These are phyloP conservation scores for Anhinga rufa DNA, from an alignment of 2,113 vertebrate genomes.

Conservation along the genomic window DNA sequence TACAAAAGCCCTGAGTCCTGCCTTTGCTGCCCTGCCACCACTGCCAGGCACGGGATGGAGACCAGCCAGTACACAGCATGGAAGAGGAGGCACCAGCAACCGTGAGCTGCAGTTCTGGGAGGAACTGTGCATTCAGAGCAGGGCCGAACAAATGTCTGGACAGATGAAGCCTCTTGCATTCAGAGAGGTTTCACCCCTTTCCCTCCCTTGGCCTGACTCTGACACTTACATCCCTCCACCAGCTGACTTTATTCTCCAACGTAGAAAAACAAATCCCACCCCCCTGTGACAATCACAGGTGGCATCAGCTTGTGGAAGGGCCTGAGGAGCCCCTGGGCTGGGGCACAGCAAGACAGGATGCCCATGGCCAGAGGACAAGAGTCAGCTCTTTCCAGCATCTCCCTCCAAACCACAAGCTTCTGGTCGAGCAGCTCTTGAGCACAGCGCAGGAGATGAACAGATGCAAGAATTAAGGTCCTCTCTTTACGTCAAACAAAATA, in stretches of 20 bases:
- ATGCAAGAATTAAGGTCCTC: background rate
- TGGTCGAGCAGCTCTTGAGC: background rate
- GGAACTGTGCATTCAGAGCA: background rate
- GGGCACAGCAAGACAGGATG: background rate
- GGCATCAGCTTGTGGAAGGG: background rate
- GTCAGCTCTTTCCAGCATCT: background rate
- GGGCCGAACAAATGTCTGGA: rapidly evolving
- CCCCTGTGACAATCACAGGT: rapidly evolving
- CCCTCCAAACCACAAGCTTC: background rate
- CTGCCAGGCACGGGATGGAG: background rate
- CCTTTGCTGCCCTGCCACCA: background rate
- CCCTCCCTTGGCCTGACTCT: background rate
- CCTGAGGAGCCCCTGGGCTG: background rate
- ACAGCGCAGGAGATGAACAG: background rate
- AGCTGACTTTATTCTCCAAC: background rate
- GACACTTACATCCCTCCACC: background rate
- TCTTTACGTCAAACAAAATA: background rate
- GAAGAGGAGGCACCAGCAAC: background rate
- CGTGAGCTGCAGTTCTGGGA: background rate
- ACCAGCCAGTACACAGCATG: rapidly evolving
- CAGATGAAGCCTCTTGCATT: background rate
- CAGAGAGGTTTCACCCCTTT: background rate
- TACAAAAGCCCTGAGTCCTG: background rate
- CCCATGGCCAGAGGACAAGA: background rate
- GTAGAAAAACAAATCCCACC: background rate